Evolutionary conservation across 2,888 invertebrate species (phyloP), one percentile per base, ranked within the genome.

Genomic region (Gnatocerus cornutus): DNA sequence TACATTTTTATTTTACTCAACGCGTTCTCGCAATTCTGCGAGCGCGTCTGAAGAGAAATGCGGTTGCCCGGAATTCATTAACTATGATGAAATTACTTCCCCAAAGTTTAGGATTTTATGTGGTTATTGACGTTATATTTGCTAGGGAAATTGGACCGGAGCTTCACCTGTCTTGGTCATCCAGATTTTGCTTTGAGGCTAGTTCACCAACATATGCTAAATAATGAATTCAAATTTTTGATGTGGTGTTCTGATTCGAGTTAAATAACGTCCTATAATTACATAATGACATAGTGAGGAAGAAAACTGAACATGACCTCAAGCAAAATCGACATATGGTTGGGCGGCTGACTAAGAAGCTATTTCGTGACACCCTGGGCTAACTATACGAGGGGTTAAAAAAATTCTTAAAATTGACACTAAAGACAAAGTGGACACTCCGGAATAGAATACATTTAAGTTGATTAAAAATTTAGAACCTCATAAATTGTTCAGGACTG

Each of bases 221-320:
- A 76, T 78, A 79, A 78, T 76, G 75, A 78, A 79, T 77, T 78
- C 75, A 78, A 80, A 79, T 78, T 78, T 73, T 75, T 71, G 79
- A 80, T 78, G 76, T 55, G 73, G 73, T 73, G 75, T 76, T 73
- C 77, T 75, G 78, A 79, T 80, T 79, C 77, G 73, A 74, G 71
- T 68, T 74, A 77, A 79, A 80, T 79, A 79, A 80, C 77, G 79
- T 74, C 69, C 74, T 74, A 72, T 82, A 83, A 82, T 83, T 81
- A 82, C 81, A 81, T 83, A 83, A 83, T 83, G 80, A 82, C 80
- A 81, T 76, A 65, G 68, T 68, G 41, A 73, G 66, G 73, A 72
- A 55, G 72, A 73, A 73, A 72, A 72, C 72, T 74, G 71, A 68
- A 69, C 72, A 72, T 66, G 59, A 75, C 77, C 76, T 50, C 68